Conservation (phyloP, 2,113 vertebrate species). For the Poeciliopsis retropinna region DNA sequence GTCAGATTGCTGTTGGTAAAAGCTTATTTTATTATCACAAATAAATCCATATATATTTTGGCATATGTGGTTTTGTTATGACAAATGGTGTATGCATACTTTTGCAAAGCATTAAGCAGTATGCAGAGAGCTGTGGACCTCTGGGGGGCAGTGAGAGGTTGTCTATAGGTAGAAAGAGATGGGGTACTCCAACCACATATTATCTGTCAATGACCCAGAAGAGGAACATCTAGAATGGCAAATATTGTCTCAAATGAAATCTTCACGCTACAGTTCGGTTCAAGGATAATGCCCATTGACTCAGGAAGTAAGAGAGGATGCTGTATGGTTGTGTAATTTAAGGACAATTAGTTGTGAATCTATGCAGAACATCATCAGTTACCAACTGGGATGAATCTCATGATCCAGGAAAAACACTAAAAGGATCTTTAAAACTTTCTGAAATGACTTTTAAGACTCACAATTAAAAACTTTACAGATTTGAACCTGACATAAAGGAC, state of each 20-base stretch:
- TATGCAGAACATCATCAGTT: constrained; percentile 44
- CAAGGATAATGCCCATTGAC: constrained; percentile 52
- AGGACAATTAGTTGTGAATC: constrained; percentile 48
- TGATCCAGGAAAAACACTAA: not conserved
- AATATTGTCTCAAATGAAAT: constrained; percentile 67
- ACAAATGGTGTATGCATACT: too few relatives aligned
- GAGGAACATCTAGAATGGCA: constrained; percentile 50
- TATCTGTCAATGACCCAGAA: constrained; percentile 64
- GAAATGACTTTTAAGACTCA: not conserved
- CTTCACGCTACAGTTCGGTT: constrained; percentile 42
- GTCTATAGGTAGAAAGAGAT: constrained; percentile 37
- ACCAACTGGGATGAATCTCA: constrained; percentile 2
- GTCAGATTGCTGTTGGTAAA: too few relatives aligned
- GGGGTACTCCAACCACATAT: constrained; percentile 57
- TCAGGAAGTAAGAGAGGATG: constrained; percentile 48
- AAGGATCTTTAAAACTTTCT: not conserved
- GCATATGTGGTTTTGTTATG: too few relatives aligned
- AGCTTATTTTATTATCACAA: too few relatives aligned
- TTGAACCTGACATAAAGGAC: too few relatives aligned
- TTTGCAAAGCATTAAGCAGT: not conserved
- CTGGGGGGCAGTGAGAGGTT: constrained; percentile 39
- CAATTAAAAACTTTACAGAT: too few relatives aligned
- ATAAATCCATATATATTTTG: too few relatives aligned
- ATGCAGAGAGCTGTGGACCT: constrained; percentile 37
- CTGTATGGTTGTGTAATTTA: constrained; percentile 59